A percentile compares a stretch with the other conserved stretches of the same genome.
Evolutionary conservation across 1,140 invertebrate genomes (phyloP).

Genomic region (Drosophila auraria): DNA sequence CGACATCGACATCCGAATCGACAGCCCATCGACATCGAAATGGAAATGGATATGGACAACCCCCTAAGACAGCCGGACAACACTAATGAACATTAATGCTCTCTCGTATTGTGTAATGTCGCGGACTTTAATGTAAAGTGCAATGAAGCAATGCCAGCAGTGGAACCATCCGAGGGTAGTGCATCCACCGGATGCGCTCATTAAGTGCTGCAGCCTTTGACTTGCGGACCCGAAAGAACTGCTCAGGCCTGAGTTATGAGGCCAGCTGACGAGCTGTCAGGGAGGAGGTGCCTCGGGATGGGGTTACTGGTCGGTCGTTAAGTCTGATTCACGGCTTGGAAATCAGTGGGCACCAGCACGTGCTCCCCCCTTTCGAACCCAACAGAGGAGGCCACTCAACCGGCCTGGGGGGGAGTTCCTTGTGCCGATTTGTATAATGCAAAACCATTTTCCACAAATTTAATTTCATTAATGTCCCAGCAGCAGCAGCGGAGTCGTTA

Average conservation of each 20-base stretch:
- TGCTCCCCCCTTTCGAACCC: conserved; percentile 46
- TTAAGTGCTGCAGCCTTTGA: conserved; percentile 75
- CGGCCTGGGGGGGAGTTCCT: not conserved
- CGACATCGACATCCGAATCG: conserved; percentile 21
- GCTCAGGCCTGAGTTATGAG: conserved; percentile 70
- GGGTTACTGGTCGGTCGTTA: conserved; percentile 51
- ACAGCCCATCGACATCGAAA: conserved; percentile 24
- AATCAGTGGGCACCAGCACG: conserved; percentile 62
- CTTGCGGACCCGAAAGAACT: conserved; percentile 46
- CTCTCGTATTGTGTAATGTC: conserved; percentile 71
- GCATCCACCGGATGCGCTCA: conserved; percentile 72
- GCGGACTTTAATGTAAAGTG: conserved; percentile 82
- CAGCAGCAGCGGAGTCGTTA: conserved; percentile 22
- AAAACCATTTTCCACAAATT: conserved; percentile 76
- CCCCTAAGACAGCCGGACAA: conserved; percentile 51
- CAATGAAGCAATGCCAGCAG: conserved; percentile 78
- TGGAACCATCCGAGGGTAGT: conserved; percentile 28
- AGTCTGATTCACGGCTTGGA: conserved; percentile 63
- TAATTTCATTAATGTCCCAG: conserved; percentile 72
- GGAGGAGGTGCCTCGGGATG: conserved; percentile 19
- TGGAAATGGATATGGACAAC: conserved; percentile 47
- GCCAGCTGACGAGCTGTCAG: conserved; percentile 79
- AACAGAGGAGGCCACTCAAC: conserved; percentile 25
- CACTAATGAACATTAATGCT: conserved; percentile 77
- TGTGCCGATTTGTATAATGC: conserved; percentile 16